phyloP scores from a whole-genome alignment of 2,888 invertebrate species.

The Osmoderma eremita region DNA sequence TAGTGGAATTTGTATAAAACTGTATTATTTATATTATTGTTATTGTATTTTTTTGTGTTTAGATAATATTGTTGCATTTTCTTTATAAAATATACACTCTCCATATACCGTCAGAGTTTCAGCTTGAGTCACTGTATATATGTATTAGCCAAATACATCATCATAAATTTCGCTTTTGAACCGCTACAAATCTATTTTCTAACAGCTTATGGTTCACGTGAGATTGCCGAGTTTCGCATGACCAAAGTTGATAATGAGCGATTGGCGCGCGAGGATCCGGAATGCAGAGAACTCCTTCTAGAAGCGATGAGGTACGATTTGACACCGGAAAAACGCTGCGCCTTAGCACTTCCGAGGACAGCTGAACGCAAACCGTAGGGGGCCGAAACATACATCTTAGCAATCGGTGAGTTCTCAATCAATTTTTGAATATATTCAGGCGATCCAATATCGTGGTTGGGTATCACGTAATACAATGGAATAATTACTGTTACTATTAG shows the following conservation, averaged over 20 bases:
- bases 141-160: not conserved
- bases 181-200: constrained; percentile 35
- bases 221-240: constrained; percentile 74
- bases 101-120: too few species aligned
- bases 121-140: not conserved
- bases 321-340: constrained; percentile 73
- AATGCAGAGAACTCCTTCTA: constrained; percentile 72
- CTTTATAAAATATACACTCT: too few species aligned
- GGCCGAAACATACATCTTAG: constrained; percentile 73
- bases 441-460: constrained; percentile 15
- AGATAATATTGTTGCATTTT: too few species aligned
- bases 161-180: constrained; percentile 2
- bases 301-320: constrained; percentile 79
- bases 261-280: constrained; percentile 71
- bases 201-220: constrained; percentile 72
- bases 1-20: too few species aligned
- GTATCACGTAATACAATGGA: constrained; percentile 19
- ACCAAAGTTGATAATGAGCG: constrained; percentile 74
- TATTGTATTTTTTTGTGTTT: too few species aligned
- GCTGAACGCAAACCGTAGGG: constrained; percentile 74
- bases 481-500: not conserved
- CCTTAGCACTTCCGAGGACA: constrained; percentile 71
- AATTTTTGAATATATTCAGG: constrained; percentile 3
- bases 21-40: too few species aligned
- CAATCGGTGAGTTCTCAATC: constrained; percentile 63